Base-by-base conservation (phyloP, 2,888 invertebrate species). In the Apamea crenata region DNA sequence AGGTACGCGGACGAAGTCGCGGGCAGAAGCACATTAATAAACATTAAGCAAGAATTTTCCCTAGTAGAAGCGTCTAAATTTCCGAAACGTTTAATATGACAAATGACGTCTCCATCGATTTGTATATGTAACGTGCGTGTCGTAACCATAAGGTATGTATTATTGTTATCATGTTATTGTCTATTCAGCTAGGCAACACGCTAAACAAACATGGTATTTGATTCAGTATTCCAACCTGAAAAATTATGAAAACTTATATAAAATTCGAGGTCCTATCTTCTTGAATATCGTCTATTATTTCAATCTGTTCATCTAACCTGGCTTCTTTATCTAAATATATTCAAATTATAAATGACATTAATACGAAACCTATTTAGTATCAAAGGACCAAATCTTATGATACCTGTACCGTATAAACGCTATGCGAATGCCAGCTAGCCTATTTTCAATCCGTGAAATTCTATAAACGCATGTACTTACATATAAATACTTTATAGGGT, bases 31-130 rank as follows among this genome's bases (percentile, higher is more conserved):
- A 47, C 1, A 47, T 14, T 6, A 50, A 18, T 18, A 50, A 50
- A 50, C 50, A 50, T 50, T 18, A 50, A 18, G 40, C 65, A 72
- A 53, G 44, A 67, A 40, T 77, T 65, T 76, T 68, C 67, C 59
- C 44, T 70, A 66, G 29, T 70, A 66, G 29, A 82, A 71, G 7
- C 50, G 53, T 77, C 65, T 59, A 67, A 77, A 68, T 29, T 61
- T 70, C 66, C 40, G 47, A 70, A 83, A 80, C 50, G 32, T 66
- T 66, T 83, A 69, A 72, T 80, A 74, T 76, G 67, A 79, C 36
- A 83, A 86, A 88, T 86, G 78, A 87, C 44, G 61, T 88, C 47
- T 77, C 74, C 66, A 74, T 79, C 68, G 66, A 77, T 78, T 87
- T 72, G 44, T 83, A 47, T 69, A 70, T 69, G 70, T 71, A 56